A percentile compares a stretch with the other conserved stretches of the same genome.
Evolutionary conservation across 2,797 vertebrate species (phyloP).

Genomic region (Crax fasciolata): DNA sequence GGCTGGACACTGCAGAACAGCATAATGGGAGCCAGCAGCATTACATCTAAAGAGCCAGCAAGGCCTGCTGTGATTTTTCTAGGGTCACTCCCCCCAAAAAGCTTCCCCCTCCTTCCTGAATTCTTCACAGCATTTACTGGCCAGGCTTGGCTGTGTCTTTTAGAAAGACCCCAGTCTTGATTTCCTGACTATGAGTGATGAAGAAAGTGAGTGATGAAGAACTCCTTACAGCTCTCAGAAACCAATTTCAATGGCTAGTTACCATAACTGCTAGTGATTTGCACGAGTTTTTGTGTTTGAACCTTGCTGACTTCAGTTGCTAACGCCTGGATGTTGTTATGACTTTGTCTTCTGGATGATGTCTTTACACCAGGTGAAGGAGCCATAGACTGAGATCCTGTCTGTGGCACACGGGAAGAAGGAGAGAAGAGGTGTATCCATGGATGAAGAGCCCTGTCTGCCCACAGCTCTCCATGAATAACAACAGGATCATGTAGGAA

Average conservation of each 20-base stretch:
- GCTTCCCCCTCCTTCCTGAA: accelerated
- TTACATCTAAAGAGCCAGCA: not conserved
- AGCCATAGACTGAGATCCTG: not conserved
- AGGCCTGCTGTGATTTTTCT: not conserved
- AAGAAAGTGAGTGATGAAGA: not conserved
- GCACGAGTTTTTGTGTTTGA: not conserved
- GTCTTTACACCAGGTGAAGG: not conserved
- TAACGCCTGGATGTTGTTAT: not conserved
- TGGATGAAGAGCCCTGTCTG: not conserved
- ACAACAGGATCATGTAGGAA: not conserved
- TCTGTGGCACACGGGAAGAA: not conserved
- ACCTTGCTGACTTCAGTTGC: not conserved
- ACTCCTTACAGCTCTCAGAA: not conserved
- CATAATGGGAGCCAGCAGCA: not conserved
- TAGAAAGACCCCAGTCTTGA: not conserved
- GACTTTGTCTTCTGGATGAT: not conserved
- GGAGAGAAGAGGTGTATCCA: not conserved
- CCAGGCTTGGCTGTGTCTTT: not conserved
- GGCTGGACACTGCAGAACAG: not conserved
- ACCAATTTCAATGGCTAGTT: not conserved
- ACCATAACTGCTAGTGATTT: not conserved
- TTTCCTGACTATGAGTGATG: not conserved
- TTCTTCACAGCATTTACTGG: not conserved
- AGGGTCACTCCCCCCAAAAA: not conserved
- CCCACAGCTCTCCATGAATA: not conserved